These are phyloP conservation scores for Drosophila nigrodunni DNA, from an alignment of 1,140 invertebrate species.

Conservation along the genomic window DNA sequence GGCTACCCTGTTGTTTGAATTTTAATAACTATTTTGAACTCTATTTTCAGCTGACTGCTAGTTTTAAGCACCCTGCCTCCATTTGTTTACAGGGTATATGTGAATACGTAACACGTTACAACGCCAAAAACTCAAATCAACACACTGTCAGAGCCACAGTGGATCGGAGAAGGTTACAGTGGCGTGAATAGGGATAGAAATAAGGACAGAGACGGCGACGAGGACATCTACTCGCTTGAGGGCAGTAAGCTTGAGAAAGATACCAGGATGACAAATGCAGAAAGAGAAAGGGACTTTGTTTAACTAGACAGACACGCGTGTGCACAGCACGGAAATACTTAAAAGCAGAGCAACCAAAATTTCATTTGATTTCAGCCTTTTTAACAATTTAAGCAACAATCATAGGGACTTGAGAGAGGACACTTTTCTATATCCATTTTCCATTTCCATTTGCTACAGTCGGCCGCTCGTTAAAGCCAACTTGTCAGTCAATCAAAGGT, in stretches of 20 bases:
- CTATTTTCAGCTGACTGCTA: neutral
- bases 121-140: conserved; percentile 68
- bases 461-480: conserved; percentile 68
- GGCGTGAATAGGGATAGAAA: no score
- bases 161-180: neutral
- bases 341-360: conserved; percentile 44
- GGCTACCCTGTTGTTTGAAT: conserved; percentile 7
- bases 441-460: neutral
- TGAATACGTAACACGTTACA: conserved; percentile 46
- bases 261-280: conserved; percentile 22
- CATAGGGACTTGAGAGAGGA: conserved; percentile 46
- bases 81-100: neutral
- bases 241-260: conserved; percentile 54
- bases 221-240: conserved; percentile 41
- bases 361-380: conserved; percentile 50
- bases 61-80: neutral
- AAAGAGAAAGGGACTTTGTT: conserved; percentile 7
- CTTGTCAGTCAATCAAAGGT: conserved; percentile 81
- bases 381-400: conserved; percentile 71
- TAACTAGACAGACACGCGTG: conserved; percentile 44
- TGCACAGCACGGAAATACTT: conserved; percentile 62
- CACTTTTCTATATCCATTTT: conserved; percentile 18
- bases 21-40: neutral
- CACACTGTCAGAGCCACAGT: conserved; percentile 49
- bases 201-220: no score